phyloP scores from a whole-genome alignment of 37 sponge, comb jelly and placozoan species.

The Bolinopsis microptera region DNA sequence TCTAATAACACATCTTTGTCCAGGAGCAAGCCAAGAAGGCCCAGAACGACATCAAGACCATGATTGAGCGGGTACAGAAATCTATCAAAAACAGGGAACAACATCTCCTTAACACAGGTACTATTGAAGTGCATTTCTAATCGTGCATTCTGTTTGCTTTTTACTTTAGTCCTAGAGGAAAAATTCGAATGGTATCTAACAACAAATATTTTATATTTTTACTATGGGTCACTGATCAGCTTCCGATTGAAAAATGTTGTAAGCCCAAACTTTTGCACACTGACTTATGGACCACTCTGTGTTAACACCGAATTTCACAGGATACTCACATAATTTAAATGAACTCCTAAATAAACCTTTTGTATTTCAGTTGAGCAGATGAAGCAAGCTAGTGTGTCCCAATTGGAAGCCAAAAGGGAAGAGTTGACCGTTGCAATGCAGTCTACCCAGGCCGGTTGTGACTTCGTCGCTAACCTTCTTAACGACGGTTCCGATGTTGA shows the following conservation, averaged over 20 bases:
- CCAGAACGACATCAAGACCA: slow-evolving; percentile 60
- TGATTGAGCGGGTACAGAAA: slow-evolving; percentile 49
- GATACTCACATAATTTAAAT: too few relatives aligned
- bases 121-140: too few relatives aligned
- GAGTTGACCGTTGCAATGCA: slow-evolving; percentile 58
- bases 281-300: too few relatives aligned
- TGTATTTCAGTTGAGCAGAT: slow-evolving; percentile 53
- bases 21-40: slow-evolving; percentile 65
- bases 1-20: not conserved
- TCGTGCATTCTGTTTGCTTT: too few relatives aligned
- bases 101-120: slow-evolving; percentile 62
- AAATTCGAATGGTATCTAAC: too few relatives aligned
- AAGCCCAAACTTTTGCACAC: too few relatives aligned
- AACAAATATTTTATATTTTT: too few relatives aligned
- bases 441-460: slow-evolving; percentile 53
- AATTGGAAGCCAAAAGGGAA: slow-evolving; percentile 55
- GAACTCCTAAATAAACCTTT: too few relatives aligned
- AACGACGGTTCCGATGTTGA: slow-evolving; percentile 60
- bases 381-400: slow-evolving; percentile 59
- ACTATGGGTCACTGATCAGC: too few relatives aligned
- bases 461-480: slow-evolving; percentile 64
- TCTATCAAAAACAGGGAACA: slow-evolving; percentile 56
- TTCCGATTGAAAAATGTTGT: too few relatives aligned
- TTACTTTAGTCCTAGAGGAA: too few relatives aligned
- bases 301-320: too few relatives aligned